Percentiles rank a stretch among this genome's conserved stretches.
Conservation (phyloP, 1,140 invertebrate genomes). For the Aethina tumida region DNA sequence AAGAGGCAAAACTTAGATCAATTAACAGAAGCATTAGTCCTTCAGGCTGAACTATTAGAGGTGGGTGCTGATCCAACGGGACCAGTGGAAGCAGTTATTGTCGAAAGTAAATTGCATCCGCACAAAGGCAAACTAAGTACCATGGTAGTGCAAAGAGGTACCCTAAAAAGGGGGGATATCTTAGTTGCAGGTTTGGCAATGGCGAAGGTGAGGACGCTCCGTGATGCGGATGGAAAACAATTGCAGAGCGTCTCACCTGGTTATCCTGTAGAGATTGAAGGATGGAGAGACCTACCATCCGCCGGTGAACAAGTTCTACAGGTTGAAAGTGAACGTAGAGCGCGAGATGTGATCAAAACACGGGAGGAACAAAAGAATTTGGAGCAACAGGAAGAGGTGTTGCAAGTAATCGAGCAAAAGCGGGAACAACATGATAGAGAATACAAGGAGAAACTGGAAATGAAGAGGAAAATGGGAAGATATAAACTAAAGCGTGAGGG, state of each 20-base stretch:
- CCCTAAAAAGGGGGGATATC: conserved; percentile 67
- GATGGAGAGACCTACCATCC: conserved; percentile 78
- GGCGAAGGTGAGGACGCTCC: conserved; percentile 80
- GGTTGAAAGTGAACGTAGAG: conserved; percentile 55
- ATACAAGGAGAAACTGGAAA: conserved; percentile 56
- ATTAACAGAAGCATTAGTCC: conserved; percentile 74
- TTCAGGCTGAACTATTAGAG: conserved; percentile 83
- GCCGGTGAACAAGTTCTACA: conserved; percentile 82
- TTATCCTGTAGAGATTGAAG: conserved; percentile 77
- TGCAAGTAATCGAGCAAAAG: conserved; percentile 54
- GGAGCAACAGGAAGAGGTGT: conserved; percentile 53
- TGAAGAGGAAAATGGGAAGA: conserved; percentile 52
- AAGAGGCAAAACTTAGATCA: conserved; percentile 68
- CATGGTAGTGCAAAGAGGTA: conserved; percentile 76
- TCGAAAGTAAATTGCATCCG: conserved; percentile 75
- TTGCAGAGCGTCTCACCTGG: conserved; percentile 64
- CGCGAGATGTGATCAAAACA: conserved; percentile 49
- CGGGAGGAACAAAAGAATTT: conserved; percentile 46
- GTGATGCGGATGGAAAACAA: conserved; percentile 62
- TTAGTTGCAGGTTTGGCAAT: conserved; percentile 75
- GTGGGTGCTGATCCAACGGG: conserved; percentile 74
- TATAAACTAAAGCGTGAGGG: conserved; percentile 38
- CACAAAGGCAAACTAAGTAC: conserved; percentile 78
- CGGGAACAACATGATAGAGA: conserved; percentile 53
- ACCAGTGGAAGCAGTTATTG: conserved; percentile 76